These are phyloP conservation scores for Elephantulus edwardii DNA, from an alignment of 2,113 vertebrate species.

Conservation along the genomic window DNA sequence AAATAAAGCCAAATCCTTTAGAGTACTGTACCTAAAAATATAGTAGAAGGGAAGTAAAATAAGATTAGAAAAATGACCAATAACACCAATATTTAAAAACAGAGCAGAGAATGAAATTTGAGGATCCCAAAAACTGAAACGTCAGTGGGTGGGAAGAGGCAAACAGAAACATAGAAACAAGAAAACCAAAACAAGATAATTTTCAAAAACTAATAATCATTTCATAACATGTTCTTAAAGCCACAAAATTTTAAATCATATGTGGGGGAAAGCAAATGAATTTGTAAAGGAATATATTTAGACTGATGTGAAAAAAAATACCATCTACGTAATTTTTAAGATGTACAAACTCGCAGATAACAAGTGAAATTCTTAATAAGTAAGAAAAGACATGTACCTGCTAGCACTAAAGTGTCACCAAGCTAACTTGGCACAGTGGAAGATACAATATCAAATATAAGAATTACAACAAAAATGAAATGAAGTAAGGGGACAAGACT, in stretches of 20 bases:
- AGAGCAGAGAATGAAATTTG: not conserved
- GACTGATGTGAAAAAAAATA: constrained; percentile 26
- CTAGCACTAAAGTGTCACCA: not conserved
- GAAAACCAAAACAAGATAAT: not conserved
- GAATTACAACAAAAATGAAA: not conserved
- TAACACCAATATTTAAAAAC: not conserved
- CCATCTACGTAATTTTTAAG: constrained; percentile 3
- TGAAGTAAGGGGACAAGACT: not conserved
- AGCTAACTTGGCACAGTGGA: not conserved
- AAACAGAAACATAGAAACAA: not conserved
- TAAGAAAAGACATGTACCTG: not conserved
- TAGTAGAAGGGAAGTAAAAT: not conserved
- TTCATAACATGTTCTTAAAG: not conserved
- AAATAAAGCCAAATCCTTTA: not conserved
- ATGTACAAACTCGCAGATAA: not conserved
- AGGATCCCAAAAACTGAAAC: not conserved
- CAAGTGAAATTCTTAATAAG: not conserved
- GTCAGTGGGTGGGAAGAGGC: not conserved
- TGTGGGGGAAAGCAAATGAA: not conserved
- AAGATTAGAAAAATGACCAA: not conserved
- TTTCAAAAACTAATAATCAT: not conserved
- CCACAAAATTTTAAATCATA: constrained; percentile 15
- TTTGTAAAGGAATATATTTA: constrained; percentile 32
- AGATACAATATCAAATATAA: not conserved
- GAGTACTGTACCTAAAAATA: not conserved